phyloP scores from a whole-genome alignment of 1,140 invertebrate genomes.

The Apis laboriosa region DNA sequence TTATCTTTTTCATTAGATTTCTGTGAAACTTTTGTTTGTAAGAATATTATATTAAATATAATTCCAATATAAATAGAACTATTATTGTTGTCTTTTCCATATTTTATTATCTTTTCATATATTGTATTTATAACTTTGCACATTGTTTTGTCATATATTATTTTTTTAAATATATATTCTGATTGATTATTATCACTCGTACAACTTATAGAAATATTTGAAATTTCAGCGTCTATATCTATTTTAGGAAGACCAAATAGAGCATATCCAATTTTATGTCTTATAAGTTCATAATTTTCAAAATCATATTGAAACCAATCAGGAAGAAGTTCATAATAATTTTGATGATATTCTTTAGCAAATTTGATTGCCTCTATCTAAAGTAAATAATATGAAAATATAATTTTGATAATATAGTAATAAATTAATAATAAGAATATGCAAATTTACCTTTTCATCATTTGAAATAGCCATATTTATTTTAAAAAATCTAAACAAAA shows the following conservation, averaged over 20 bases:
- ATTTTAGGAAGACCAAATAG: slow-evolving; percentile 57
- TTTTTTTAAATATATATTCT: neutral
- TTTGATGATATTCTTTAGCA: slow-evolving; percentile 55
- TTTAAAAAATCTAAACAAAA: neutral
- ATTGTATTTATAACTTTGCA: slow-evolving; percentile 50
- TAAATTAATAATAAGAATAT: neutral
- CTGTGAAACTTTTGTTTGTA: slow-evolving; percentile 1
- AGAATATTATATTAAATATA: slow-evolving; percentile 57
- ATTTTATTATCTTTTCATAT: slow-evolving; percentile 56
- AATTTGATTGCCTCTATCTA: neutral
- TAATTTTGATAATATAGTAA: too few species aligned
- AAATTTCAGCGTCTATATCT: neutral
- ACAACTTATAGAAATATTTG: neutral
- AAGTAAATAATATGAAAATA: neutral
- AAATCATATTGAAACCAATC: slow-evolving; percentile 58
- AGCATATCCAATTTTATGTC: slow-evolving; percentile 65
- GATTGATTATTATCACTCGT: neutral
- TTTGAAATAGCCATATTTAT: neutral
- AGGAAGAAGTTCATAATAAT: slow-evolving; percentile 62
- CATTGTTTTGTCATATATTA: neutral
- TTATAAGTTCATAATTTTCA: slow-evolving; percentile 55
- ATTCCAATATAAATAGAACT: slow-evolving; percentile 41
- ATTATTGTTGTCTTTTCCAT: slow-evolving; percentile 7
- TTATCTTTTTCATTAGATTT: neutral
- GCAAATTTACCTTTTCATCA: neutral